Evolutionary conservation across 2,113 vertebrate species (phyloP).

Genomic region (Leptosomus discolor): DNA sequence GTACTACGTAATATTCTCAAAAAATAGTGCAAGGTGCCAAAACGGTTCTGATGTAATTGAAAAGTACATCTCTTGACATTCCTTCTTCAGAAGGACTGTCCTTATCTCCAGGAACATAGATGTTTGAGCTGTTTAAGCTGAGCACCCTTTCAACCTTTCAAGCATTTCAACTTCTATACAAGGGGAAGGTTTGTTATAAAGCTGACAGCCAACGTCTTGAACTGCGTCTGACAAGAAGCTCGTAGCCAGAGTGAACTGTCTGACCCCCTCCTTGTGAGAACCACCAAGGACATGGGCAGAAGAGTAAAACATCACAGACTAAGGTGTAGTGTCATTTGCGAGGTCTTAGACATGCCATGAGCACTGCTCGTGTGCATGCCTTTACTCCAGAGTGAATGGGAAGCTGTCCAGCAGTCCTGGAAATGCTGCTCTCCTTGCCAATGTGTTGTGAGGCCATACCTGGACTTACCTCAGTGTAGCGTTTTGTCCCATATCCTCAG

Average conservation of each 20-base stretch:
- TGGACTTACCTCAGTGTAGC: neutral
- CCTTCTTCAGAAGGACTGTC: neutral
- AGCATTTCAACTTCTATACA: neutral
- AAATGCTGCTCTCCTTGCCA: neutral
- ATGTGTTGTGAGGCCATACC: neutral
- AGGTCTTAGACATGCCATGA: neutral
- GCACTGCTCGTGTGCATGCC: neutral
- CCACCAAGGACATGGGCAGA: neutral
- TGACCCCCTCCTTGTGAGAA: neutral
- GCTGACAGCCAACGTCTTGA: neutral
- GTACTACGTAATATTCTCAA: neutral
- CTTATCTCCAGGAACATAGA: neutral
- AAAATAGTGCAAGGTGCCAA: neutral
- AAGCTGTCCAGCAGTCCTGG: neutral
- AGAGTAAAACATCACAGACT: neutral
- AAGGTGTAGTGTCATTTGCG: neutral
- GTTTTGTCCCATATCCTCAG: neutral
- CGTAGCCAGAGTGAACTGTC: neutral
- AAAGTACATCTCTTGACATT: conserved; percentile 10
- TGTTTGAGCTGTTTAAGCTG: neutral
- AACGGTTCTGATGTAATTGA: neutral
- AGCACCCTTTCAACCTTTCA: neutral
- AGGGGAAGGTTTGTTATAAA: neutral
- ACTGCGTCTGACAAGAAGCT: neutral
- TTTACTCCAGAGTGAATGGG: neutral